Evolutionary conservation across 1,140 invertebrate species (phyloP).

Genomic region (Belonocnema kinseyi): DNA sequence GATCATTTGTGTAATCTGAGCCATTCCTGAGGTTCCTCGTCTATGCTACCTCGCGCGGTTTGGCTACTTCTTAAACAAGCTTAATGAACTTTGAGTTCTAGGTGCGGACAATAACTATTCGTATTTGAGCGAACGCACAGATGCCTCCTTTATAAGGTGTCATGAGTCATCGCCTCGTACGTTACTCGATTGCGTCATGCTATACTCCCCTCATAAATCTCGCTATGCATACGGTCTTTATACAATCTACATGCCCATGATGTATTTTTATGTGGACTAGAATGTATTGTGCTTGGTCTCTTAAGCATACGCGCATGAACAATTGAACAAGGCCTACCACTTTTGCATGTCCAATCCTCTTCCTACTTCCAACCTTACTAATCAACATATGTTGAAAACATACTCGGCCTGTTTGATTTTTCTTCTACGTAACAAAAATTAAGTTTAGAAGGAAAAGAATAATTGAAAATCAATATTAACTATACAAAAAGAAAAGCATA

Average conservation of each 20-base stretch:
- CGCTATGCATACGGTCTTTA: background rate
- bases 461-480: no score
- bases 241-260: background rate
- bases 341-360: background rate
- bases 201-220: slow-evolving; percentile 38
- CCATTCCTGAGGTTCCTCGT: no score
- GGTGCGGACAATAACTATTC: no score
- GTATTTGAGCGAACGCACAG: no score
- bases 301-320: background rate
- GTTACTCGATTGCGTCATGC: slow-evolving; percentile 62
- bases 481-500: no score
- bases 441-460: background rate
- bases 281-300: background rate
- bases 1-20: no score
- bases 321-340: background rate
- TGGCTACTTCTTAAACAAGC: no score
- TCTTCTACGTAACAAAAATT: background rate
- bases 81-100: no score
- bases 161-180: slow-evolving; percentile 61
- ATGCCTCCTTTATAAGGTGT: slow-evolving; percentile 48
- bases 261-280: background rate
- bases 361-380: background rate
- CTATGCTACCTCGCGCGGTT: no score
- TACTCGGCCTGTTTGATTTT: background rate
- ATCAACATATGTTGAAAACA: background rate